Percentiles rank a stretch among this genome's conserved stretches.
Conservation (phyloP, 2,797 vertebrate species). For the Psittacula derbiana region DNA sequence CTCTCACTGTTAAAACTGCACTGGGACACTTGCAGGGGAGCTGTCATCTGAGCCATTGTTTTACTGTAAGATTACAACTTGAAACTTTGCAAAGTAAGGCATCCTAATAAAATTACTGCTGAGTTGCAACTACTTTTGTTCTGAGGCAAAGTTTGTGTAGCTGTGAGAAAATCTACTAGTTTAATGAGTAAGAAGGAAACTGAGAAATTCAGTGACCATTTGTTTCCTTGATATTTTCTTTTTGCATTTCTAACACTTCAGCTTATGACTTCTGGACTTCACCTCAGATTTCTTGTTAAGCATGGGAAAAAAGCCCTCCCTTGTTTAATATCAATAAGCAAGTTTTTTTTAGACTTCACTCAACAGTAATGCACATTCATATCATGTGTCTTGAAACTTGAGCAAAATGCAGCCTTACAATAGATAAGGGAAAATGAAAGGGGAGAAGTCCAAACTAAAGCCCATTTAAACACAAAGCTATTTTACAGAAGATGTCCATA, state of each 20-base stretch:
- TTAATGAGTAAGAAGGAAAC: background rate
- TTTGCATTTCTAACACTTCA: background rate
- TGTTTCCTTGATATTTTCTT: background rate
- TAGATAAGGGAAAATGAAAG: background rate
- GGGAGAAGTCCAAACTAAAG: conserved; percentile 10
- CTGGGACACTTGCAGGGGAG: background rate
- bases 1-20: background rate
- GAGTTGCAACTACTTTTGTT: background rate
- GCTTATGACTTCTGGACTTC: background rate
- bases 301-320: background rate
- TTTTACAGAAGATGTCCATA: conserved; percentile 23
- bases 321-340: conserved; percentile 32
- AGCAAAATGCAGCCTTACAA: conserved; percentile 11
- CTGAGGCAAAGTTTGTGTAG: background rate
- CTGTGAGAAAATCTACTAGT: background rate
- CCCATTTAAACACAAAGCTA: conserved; percentile 46
- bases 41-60: background rate
- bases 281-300: conserved; percentile 17
- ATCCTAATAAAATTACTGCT: background rate
- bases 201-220: background rate
- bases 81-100: background rate
- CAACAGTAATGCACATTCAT: conserved; percentile 3
- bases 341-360: background rate
- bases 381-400: background rate
- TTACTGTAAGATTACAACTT: background rate